These are phyloP conservation scores for Halichondria panicea DNA, from an alignment of 37 sponge, comb jelly and placozoan genomes.

Conservation along the genomic window DNA sequence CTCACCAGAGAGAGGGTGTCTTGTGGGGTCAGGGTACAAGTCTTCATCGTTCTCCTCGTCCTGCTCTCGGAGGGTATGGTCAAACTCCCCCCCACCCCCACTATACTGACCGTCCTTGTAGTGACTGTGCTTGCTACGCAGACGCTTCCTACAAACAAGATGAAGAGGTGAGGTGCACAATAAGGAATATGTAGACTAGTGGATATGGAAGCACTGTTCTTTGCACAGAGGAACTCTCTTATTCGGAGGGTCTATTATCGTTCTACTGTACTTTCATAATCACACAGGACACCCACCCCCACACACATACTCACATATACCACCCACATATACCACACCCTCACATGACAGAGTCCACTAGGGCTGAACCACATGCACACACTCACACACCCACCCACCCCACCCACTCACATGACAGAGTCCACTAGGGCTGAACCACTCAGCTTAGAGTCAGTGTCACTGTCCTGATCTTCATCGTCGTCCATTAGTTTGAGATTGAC, in stretches of 20 bases:
- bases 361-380: constrained; percentile 16
- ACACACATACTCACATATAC: too few species aligned
- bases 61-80: constrained; percentile 8
- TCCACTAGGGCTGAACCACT: constrained; percentile 56
- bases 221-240: background rate
- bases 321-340: too few species aligned
- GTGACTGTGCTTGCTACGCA: constrained; percentile 12
- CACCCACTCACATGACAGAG: constrained; percentile 62
- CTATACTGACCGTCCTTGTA: constrained; percentile 3
- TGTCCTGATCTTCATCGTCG: constrained; percentile 64
- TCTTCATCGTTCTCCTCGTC: constrained; percentile 22
- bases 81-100: constrained; percentile 8
- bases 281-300: too few species aligned
- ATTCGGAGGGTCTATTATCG: too few species aligned
- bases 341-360: constrained; percentile 62
- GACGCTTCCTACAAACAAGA: constrained; percentile 9
- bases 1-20: too few species aligned
- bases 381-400: too few species aligned
- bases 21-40: background rate
- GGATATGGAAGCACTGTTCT: background rate
- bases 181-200: background rate
- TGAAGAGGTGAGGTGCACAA: background rate
- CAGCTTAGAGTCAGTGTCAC: constrained; percentile 67
- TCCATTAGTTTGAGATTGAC: constrained; percentile 21
- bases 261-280: too few species aligned